Percentiles rank a stretch among this genome's conserved stretches.
phyloP scores from a whole-genome alignment of 2,113 vertebrate genomes.

The Nibea coibor region DNA sequence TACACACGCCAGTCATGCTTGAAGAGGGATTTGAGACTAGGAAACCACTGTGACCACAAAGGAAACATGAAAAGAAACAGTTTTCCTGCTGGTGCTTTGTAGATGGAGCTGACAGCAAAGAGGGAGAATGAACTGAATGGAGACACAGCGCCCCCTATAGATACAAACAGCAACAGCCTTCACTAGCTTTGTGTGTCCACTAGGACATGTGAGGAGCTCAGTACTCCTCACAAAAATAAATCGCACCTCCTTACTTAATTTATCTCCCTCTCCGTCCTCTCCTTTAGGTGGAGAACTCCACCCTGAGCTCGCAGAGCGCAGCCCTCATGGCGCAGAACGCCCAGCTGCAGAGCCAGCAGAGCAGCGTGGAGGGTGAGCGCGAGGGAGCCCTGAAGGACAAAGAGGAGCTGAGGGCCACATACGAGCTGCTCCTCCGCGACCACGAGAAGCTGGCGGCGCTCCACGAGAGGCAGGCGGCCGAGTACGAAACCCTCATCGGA shows the following conservation, averaged over 20 bases:
- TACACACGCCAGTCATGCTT: neutral
- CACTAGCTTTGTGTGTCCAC: neutral
- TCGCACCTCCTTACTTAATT: neutral
- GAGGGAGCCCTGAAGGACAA: conserved; percentile 90
- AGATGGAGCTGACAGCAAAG: neutral
- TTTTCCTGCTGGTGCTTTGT: conserved; percentile 29
- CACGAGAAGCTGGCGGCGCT: conserved; percentile 95
- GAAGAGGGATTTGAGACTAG: conserved; percentile 29
- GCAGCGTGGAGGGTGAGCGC: conserved; percentile 90
- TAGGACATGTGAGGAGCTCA: conserved; percentile 5
- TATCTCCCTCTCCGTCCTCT: neutral
- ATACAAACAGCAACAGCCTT: neutral
- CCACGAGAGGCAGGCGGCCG: conserved; percentile 92
- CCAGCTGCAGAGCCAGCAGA: conserved; percentile 93
- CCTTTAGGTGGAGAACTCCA: conserved; percentile 95
- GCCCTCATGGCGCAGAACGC: conserved; percentile 96
- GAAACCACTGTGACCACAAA: conserved; percentile 47
- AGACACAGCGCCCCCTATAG: conserved; percentile 62
- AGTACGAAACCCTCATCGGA: conserved; percentile 93
- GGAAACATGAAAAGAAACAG: conserved; percentile 41
- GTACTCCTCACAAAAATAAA: neutral
- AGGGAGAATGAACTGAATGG: neutral
- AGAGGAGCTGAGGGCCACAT: conserved; percentile 91
- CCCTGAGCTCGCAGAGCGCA: conserved; percentile 92
- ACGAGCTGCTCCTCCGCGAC: conserved; percentile 93